Evolutionary conservation across 2,888 invertebrate species (phyloP).

Genomic region (Melitaea athalia): DNA sequence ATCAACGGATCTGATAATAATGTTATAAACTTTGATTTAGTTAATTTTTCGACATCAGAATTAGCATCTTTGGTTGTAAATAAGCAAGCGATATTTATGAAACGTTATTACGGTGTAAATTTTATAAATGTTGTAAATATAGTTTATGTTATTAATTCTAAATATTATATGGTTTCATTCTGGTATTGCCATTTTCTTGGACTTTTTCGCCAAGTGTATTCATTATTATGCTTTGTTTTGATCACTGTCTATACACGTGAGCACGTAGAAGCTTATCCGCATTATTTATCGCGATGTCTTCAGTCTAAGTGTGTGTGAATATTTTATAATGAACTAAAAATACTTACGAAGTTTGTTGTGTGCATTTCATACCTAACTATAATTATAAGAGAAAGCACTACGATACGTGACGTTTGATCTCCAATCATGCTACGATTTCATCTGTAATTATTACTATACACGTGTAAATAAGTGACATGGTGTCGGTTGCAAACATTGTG

Average conservation of each 20-base stretch:
- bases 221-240: conserved; percentile 39
- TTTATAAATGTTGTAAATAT: conserved; percentile 12
- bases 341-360: conserved; percentile 33
- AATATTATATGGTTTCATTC: conserved; percentile 6
- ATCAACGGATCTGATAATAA: too few relatives aligned
- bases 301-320: conserved; percentile 30
- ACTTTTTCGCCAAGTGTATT: conserved; percentile 32
- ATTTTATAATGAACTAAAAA: conserved; percentile 32
- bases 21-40: too few relatives aligned
- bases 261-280: conserved; percentile 51
- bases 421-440: conserved; percentile 12
- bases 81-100: background rate
- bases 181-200: conserved; percentile 23
- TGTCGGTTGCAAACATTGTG: conserved; percentile 51
- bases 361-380: conserved; percentile 24
- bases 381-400: conserved; percentile 28
- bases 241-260: conserved; percentile 54
- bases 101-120: conserved; percentile 6
- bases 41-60: too few relatives aligned
- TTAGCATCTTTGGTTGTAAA: background rate
- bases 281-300: conserved; percentile 32
- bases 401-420: conserved; percentile 27
- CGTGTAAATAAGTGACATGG: conserved; percentile 46
- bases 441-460: conserved; percentile 39
- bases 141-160: conserved; percentile 8